Percentiles rank a stretch among this genome's conserved stretches.
phyloP scores from a whole-genome alignment of 2,113 vertebrate species.

The Mirza zaza region DNA sequence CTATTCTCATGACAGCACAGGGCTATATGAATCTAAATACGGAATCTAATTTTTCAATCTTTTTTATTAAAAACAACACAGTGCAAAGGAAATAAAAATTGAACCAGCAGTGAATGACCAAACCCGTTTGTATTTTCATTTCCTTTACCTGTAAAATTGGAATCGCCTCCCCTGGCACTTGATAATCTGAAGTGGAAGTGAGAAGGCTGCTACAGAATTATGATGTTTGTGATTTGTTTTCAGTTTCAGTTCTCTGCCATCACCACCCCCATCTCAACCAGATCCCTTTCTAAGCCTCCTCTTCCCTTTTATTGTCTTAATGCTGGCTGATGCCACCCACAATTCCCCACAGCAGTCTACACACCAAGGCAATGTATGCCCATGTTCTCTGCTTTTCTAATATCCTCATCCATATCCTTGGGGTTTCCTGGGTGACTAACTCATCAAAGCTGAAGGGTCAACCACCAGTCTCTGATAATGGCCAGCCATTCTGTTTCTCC shows the following conservation, averaged over 20 bases:
- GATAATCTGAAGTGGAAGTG: constrained; percentile 57
- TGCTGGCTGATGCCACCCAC: background rate
- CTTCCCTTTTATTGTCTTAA: constrained; percentile 9
- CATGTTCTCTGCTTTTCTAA: background rate
- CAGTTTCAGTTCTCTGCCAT: background rate
- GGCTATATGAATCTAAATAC: constrained; percentile 47
- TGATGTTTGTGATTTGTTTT: constrained; percentile 40
- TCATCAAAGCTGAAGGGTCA: background rate
- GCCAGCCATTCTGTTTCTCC: background rate
- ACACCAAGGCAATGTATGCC: background rate
- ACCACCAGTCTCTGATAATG: background rate
- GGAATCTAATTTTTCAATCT: constrained; percentile 42
- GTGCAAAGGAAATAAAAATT: constrained; percentile 58
- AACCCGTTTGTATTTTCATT: constrained; percentile 52
- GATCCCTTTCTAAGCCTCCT: background rate
- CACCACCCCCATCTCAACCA: background rate
- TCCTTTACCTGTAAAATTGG: constrained; percentile 60
- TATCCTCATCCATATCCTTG: background rate
- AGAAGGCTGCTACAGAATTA: constrained; percentile 36
- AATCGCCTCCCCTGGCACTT: constrained; percentile 27
- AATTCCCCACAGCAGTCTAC: background rate
- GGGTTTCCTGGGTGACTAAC: background rate
- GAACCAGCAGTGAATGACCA: constrained; percentile 45
- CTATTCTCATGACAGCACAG: constrained; percentile 29
- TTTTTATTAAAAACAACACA: constrained; percentile 54